Conservation (phyloP, 1,140 invertebrate genomes). For the Penaeus indicus region DNA sequence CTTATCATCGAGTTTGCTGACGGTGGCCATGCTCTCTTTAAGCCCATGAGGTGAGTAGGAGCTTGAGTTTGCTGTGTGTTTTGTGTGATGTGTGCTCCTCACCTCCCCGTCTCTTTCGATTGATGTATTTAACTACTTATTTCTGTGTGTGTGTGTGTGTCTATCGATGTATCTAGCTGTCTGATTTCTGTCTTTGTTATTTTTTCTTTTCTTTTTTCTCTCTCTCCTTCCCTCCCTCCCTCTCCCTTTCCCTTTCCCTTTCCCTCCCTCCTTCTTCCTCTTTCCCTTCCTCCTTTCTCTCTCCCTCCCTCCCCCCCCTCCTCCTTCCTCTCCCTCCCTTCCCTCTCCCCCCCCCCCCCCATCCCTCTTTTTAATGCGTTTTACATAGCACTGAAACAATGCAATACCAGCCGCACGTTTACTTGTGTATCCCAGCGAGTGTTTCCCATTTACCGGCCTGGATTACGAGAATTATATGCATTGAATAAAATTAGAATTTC, state of each 20-base stretch:
- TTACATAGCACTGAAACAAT: too few relatives aligned
- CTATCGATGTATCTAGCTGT: neutral
- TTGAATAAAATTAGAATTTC: too few relatives aligned
- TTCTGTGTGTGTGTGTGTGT: neutral
- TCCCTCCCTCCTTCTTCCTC: conserved; percentile 27
- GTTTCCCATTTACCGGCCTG: too few relatives aligned
- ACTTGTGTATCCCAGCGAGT: too few relatives aligned
- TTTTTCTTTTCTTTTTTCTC: neutral
- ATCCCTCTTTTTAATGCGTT: too few relatives aligned
- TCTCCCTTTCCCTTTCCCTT: neutral
- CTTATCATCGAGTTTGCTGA: conserved; percentile 93
- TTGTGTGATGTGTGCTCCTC: too few relatives aligned
- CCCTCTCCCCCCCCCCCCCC: too few relatives aligned
- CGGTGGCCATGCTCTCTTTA: conserved; percentile 92
- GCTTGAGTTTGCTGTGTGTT: neutral
- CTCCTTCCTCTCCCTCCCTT: neutral
- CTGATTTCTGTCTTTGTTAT: neutral
- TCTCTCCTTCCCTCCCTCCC: too few relatives aligned
- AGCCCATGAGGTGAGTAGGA: conserved; percentile 92
- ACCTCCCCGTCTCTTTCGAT: too few relatives aligned
- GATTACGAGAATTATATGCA: too few relatives aligned
- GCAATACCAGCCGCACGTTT: too few relatives aligned
- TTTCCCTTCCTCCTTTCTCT: conserved; percentile 34
- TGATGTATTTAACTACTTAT: too few relatives aligned
- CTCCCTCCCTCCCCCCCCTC: conserved; percentile 16